A percentile compares a stretch with the other conserved stretches of the same genome.
Evolutionary conservation across 2,888 invertebrate genomes (phyloP).

Genomic region (Molanna angustata): DNA sequence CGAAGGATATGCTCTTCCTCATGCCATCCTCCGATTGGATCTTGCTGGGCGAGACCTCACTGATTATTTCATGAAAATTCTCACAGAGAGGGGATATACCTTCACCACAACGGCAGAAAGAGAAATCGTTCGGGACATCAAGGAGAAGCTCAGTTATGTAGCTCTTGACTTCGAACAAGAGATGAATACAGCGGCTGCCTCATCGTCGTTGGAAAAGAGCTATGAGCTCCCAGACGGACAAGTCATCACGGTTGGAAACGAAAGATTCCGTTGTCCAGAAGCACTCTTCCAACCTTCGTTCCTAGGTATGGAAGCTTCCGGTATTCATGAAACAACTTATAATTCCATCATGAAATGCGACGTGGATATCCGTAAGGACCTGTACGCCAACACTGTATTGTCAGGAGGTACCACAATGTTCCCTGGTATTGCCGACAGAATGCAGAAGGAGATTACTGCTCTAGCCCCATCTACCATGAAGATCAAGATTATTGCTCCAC

Average conservation of each 20-base stretch:
- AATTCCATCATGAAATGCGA: slow-evolving; percentile 51
- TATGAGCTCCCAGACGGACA: slow-evolving; percentile 43
- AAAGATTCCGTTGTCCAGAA: slow-evolving; percentile 72
- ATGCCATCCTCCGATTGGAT: slow-evolving; percentile 90
- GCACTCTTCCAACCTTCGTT: slow-evolving; percentile 73
- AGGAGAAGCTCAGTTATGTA: slow-evolving; percentile 90
- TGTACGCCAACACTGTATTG: slow-evolving; percentile 82
- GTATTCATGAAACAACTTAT: slow-evolving; percentile 76
- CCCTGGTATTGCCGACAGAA: slow-evolving; percentile 46
- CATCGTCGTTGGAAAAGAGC: slow-evolving; percentile 60
- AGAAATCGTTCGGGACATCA: slow-evolving; percentile 93
- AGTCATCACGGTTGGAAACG: slow-evolving; percentile 63
- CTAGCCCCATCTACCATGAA: slow-evolving; percentile 78
- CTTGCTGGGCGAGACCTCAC: slow-evolving; percentile 90
- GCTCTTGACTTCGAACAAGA: slow-evolving; percentile 91
- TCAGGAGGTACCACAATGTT: slow-evolving; percentile 86
- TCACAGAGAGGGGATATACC: slow-evolving; percentile 87
- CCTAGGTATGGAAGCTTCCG: slow-evolving; percentile 71
- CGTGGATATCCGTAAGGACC: slow-evolving; percentile 82
- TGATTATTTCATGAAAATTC: slow-evolving; percentile 92
- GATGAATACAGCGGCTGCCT: slow-evolving; percentile 68
- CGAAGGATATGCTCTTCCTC: slow-evolving; percentile 90
- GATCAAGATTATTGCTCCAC: slow-evolving; percentile 61
- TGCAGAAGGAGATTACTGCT: slow-evolving; percentile 40
- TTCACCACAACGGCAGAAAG: slow-evolving; percentile 91